Evolutionary conservation across 2,888 invertebrate genomes (phyloP), one percentile per base, ranked within the genome.

Genomic region (Criorhina ranunculi): DNA sequence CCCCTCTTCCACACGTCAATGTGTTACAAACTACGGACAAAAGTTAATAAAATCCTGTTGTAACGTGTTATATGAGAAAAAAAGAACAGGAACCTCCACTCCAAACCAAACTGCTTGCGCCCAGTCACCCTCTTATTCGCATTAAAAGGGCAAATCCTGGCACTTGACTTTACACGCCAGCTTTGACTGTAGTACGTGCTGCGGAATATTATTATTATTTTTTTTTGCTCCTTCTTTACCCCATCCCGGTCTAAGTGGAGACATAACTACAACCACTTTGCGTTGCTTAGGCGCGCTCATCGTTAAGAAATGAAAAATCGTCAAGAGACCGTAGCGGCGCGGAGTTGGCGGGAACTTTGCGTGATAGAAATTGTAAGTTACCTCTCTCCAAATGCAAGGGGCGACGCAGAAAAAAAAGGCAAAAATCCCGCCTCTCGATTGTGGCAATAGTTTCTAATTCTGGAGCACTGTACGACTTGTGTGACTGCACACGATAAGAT

Each of bases 141-240:
- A 64, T 64, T 78, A 66, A 60, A 77, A 66, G 64, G 66, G 59
- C 70, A 82, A 66, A 77, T 66, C 72, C 60, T 40, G 8, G 51
- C 59, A 66, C 73, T 83, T 78, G 72, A 78, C 67, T 75, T 67
- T 11, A 55, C 66, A 66, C 42, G 66, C 76, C 49, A 60, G 29
- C 46, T 53, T 72, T 62, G 42, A 66, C 12, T 57, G 12, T 19
- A 49, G 31, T 49, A 67, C 57, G 66, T 67, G 66, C 59, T 42
- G 53, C 12, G 24, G 12, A 31, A 57, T 17, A 12, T 33, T 40
- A 31, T 31, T 53, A 24, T 11, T 33, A 17, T 49, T 33, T 24
- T 12, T 33, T 6, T 44, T 31, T 24, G 19, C n/a, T 64, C 19
- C 24, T 42, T 53, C 12, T 44, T 6, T 46, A 11, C 9, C 24